Conservation (phyloP, 2,888 invertebrate genomes). For the Drosophila anceps region DNA sequence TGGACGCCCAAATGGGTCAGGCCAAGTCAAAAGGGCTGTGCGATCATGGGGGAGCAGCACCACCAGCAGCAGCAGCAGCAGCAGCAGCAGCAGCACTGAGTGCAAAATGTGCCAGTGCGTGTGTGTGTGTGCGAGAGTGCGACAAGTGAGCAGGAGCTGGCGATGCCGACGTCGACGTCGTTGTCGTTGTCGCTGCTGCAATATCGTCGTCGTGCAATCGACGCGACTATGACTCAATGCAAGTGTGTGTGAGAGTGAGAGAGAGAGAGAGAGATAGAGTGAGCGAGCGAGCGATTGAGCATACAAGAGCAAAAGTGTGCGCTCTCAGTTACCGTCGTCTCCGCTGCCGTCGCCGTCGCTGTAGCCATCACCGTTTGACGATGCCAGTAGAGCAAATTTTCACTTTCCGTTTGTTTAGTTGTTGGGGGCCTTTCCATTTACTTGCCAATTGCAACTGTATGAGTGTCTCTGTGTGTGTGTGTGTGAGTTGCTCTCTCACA, state of each 20-base stretch:
- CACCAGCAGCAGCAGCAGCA: constrained; percentile 2
- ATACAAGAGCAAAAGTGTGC: constrained; percentile 28
- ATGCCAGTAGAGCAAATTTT: constrained; percentile 83
- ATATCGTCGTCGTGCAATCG: constrained; percentile 68
- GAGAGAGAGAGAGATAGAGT: constrained; percentile 21
- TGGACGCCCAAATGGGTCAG: constrained; percentile 67
- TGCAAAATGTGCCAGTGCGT: constrained; percentile 8
- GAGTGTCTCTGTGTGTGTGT: constrained; percentile 29
- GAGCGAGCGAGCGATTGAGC: constrained; percentile 33
- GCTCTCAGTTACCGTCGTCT: constrained; percentile 30
- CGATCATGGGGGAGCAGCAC: constrained; percentile 51
- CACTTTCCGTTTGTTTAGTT: constrained; percentile 84
- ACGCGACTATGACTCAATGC: constrained; percentile 78
- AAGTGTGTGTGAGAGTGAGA: constrained; percentile 56
- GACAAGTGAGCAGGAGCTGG: constrained; percentile 43
- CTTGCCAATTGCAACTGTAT: constrained; percentile 59
- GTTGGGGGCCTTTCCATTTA: constrained; percentile 77
- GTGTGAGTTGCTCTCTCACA: constrained; percentile 28
- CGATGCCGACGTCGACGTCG: constrained; percentile 32
- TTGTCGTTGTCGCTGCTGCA: constrained; percentile 53
- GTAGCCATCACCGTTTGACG: constrained; percentile 42
- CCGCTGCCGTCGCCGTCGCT: constrained; percentile 5
- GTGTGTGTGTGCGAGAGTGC: constrained; percentile 24
- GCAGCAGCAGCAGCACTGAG: constrained; percentile 24
- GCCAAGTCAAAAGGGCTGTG: constrained; percentile 62